Conservation (phyloP, 1,140 invertebrate genomes). For the Chlorops oryzae region DNA sequence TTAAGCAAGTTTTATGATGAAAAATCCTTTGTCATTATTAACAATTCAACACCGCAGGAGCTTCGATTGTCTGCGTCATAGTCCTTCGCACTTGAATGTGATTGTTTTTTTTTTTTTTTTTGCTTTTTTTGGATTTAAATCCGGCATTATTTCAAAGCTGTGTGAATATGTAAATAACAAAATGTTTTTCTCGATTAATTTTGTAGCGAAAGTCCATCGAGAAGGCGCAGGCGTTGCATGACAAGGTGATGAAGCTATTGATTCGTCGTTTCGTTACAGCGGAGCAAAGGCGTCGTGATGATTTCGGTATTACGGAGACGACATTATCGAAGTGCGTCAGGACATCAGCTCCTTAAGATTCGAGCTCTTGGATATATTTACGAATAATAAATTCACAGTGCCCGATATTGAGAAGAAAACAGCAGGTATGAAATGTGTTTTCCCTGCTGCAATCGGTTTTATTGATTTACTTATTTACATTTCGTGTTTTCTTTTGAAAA, state of each 20-base stretch:
- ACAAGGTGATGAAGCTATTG: constrained; percentile 70
- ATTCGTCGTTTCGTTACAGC: constrained; percentile 76
- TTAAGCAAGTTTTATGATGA: no score
- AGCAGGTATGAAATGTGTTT: constrained; percentile 53
- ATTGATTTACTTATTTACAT: not conserved
- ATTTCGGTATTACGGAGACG: constrained; percentile 85
- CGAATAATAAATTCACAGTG: constrained; percentile 74
- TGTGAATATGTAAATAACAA: no score
- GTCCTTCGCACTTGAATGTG: no score
- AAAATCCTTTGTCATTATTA: no score
- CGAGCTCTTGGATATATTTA: constrained; percentile 83
- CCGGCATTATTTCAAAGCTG: no score
- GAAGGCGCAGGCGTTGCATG: constrained; percentile 61
- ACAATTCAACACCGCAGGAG: no score
- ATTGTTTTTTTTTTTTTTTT: no score
- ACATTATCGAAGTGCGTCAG: constrained; percentile 93
- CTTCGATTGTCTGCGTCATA: no score
- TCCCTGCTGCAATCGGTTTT: not conserved
- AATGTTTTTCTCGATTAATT: no score
- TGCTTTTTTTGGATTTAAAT: no score
- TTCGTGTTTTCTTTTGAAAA: not conserved
- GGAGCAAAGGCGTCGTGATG: constrained; percentile 75
- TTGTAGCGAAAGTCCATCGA: constrained; percentile 64
- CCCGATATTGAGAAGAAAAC: constrained; percentile 59
- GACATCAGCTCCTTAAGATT: constrained; percentile 81